These are phyloP conservation scores for Tupaia tana DNA, from an alignment of 2,113 vertebrate genomes.

Conservation along the genomic window DNA sequence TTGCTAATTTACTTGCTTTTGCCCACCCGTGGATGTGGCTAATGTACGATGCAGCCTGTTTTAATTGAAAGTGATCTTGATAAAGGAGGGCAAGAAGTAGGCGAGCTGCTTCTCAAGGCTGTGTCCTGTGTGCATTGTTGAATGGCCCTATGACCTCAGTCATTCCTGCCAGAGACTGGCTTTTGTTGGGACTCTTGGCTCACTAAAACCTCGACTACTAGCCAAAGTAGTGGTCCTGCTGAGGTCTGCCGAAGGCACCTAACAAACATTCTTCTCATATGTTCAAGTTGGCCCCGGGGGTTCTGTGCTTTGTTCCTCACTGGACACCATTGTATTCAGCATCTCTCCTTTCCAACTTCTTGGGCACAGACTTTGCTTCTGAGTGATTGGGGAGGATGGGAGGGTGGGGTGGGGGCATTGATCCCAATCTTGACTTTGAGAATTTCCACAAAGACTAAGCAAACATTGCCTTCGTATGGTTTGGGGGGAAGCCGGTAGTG, in stretches of 20 bases:
- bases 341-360: neutral
- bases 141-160: neutral
- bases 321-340: neutral
- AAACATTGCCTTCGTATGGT: neutral
- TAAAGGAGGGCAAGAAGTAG: neutral
- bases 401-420: neutral
- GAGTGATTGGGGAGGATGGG: neutral
- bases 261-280: neutral
- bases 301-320: neutral
- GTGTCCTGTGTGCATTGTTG: neutral
- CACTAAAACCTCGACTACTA: neutral
- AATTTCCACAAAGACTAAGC: neutral
- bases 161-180: neutral
- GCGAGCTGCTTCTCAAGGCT: neutral
- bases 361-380: neutral
- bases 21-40: accelerated
- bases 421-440: neutral
- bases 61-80: neutral
- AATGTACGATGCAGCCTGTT: neutral
- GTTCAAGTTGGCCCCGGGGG: neutral
- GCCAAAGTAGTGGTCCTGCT: neutral
- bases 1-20: neutral
- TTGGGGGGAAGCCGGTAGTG: neutral
- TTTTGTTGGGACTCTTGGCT: neutral
- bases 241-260: neutral